Evolutionary conservation across 2,113 vertebrate species (phyloP).

Genomic region (Amblyornis subalaris): DNA sequence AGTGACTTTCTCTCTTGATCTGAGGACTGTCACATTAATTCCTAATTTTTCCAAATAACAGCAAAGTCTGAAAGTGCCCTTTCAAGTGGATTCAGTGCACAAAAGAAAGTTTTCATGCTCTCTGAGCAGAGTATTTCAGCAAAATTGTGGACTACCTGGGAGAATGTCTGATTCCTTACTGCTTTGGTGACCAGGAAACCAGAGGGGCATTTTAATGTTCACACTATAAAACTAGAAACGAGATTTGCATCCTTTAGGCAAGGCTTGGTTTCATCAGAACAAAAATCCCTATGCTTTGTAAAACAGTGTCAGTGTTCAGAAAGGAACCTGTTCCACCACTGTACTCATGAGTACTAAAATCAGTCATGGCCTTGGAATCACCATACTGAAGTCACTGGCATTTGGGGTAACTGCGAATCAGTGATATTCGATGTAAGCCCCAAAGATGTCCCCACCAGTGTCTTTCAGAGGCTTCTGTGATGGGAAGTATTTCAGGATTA

Average conservation of each 20-base stretch:
- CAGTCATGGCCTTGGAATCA: background rate
- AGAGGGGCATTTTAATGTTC: background rate
- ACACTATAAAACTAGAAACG: background rate
- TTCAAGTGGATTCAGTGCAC: background rate
- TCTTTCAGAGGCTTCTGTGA: background rate
- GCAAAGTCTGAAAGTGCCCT: background rate
- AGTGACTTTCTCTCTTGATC: background rate
- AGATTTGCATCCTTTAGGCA: background rate
- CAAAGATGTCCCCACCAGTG: background rate
- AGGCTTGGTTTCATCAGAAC: background rate
- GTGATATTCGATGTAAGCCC: background rate
- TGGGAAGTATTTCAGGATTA: background rate
- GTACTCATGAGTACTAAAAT: rapidly evolving
- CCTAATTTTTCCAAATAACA: background rate
- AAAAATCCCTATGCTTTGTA: background rate
- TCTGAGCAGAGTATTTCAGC: background rate
- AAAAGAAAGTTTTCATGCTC: background rate
- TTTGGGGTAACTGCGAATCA: background rate
- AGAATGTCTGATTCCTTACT: background rate
- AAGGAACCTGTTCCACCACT: background rate
- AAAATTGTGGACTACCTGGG: background rate
- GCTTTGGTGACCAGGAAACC: background rate
- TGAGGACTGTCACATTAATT: background rate
- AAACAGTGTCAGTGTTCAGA: background rate
- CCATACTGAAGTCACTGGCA: background rate